These are phyloP conservation scores for Hafferia zeledoni DNA, from an alignment of 2,797 vertebrate species.

Conservation along the genomic window DNA sequence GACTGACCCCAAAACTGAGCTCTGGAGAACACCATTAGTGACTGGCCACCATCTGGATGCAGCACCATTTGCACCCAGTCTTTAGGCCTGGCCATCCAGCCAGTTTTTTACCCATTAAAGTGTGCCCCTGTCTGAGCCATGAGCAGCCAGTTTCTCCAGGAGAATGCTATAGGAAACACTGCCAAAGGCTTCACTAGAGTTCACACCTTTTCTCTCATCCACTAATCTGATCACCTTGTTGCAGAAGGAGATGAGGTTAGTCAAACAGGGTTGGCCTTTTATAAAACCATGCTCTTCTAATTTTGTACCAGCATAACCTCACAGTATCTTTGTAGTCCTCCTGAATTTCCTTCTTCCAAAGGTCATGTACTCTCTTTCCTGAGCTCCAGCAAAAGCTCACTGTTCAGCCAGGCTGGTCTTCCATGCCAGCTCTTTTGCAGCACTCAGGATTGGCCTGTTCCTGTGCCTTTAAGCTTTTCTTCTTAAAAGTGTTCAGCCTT, in stretches of 20 bases:
- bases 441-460: not conserved
- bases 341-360: not conserved
- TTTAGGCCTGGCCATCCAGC: not conserved
- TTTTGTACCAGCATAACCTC: not conserved
- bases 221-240: not conserved
- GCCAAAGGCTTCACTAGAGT: not conserved
- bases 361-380: not conserved
- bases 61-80: not conserved
- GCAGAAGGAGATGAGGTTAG: not conserved
- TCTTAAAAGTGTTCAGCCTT: not conserved
- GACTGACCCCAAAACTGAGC: not conserved
- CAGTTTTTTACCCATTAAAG: not conserved
- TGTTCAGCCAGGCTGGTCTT: not conserved
- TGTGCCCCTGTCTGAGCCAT: not conserved
- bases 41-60: not conserved
- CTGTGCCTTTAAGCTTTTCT: not conserved
- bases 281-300: not conserved
- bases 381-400: not conserved
- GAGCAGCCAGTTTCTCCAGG: not conserved
- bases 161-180: not conserved
- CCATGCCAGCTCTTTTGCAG: not conserved
- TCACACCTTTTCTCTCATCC: not conserved
- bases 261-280: not conserved
- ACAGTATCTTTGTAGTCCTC: not conserved
- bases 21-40: not conserved